Conservation (phyloP, 2,113 vertebrate species). For the Clarias gariepinus region DNA sequence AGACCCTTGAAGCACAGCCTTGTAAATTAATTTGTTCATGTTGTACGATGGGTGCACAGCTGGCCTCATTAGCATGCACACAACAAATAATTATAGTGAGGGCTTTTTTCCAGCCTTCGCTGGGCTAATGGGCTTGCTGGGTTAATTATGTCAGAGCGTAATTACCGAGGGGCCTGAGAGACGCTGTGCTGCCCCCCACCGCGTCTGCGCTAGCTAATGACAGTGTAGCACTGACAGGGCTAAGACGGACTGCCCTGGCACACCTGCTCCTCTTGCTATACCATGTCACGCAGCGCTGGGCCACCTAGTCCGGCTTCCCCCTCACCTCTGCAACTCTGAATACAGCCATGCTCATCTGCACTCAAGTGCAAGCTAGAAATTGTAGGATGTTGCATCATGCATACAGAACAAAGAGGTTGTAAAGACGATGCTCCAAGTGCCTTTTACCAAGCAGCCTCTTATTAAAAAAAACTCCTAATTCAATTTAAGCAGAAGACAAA, state of each 20-base stretch:
- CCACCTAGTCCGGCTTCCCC: neutral
- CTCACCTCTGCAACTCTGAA: neutral
- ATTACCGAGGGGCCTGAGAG: conserved; percentile 99
- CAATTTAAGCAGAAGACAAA: conserved; percentile 19
- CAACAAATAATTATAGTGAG: conserved; percentile 99
- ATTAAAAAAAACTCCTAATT: conserved; percentile 37
- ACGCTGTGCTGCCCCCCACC: conserved; percentile 89
- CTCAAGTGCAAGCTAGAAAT: conserved; percentile 20
- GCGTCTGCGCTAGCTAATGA: conserved; percentile 93
- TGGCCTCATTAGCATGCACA: conserved; percentile 99
- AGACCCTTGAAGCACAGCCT: conserved; percentile 83
- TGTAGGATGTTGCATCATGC: conserved; percentile 43
- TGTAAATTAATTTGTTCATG: conserved; percentile 99
- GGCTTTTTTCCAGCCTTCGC: conserved; percentile 88
- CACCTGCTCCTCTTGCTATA: conserved; percentile 87
- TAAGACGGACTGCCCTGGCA: conserved; percentile 75
- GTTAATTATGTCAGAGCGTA: conserved; percentile 99
- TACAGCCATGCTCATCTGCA: neutral
- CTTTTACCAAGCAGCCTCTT: conserved; percentile 13
- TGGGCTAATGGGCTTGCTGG: conserved; percentile 99
- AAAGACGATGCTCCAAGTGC: neutral
- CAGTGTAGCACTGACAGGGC: conserved; percentile 85
- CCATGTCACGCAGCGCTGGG: conserved; percentile 41
- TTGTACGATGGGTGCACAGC: conserved; percentile 99
- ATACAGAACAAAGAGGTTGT: conserved; percentile 3